A percentile compares a stretch with the other conserved stretches of the same genome.
Evolutionary conservation across 1,140 invertebrate genomes (phyloP).

Genomic region (Pogonomyrmex californicus): DNA sequence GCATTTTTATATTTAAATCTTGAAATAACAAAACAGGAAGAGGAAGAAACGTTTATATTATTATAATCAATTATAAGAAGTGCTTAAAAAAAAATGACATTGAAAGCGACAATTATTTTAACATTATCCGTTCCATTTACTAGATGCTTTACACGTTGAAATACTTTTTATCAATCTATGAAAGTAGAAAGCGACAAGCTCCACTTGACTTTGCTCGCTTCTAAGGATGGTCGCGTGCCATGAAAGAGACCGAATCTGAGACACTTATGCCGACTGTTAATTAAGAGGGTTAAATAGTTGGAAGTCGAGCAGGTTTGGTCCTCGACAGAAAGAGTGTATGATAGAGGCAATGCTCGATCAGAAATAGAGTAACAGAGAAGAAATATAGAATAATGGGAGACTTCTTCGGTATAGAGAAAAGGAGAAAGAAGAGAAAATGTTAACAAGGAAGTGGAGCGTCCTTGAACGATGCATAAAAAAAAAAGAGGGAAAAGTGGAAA

Average conservation of each 20-base stretch:
- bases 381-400: constrained; percentile 31
- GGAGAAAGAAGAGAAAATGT: constrained; percentile 24
- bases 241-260: constrained; percentile 55
- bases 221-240: constrained; percentile 64
- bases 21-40: constrained; percentile 14
- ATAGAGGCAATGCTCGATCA: constrained; percentile 57
- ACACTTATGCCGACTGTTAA: constrained; percentile 60
- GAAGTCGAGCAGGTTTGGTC: constrained; percentile 68
- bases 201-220: constrained; percentile 1
- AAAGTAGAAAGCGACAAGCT: constrained; percentile 38
- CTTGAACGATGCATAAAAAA: constrained; percentile 48
- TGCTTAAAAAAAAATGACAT: neutral
- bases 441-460: constrained; percentile 35
- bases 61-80: neutral
- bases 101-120: neutral
- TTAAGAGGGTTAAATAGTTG: constrained; percentile 73
- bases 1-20: neutral
- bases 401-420: constrained; percentile 20
- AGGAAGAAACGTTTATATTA: neutral
- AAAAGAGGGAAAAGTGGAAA: constrained; percentile 20
- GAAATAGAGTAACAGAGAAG: constrained; percentile 49
- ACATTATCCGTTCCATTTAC: neutral
- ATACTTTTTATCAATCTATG: neutral
- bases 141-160: constrained; percentile 6
- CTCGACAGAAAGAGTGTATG: neutral